Percentiles rank a stretch among this genome's conserved stretches.
These are phyloP conservation scores for Drosophila quasianomalipes DNA, from an alignment of 2,888 invertebrate genomes.

Conservation along the genomic window DNA sequence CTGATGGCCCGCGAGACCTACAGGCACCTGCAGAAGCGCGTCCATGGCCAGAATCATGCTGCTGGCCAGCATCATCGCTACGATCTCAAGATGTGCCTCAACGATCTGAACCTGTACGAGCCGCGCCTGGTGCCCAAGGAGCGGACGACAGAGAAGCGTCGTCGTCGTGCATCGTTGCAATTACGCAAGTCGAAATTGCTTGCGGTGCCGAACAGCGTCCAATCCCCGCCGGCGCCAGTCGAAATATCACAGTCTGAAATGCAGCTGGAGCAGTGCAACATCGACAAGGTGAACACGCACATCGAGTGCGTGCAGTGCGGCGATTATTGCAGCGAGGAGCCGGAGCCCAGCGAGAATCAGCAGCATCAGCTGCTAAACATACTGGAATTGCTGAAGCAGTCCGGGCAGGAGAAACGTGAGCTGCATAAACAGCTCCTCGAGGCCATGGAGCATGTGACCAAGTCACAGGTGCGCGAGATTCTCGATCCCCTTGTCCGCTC, in stretches of 20 bases:
- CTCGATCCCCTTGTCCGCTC: constrained; percentile 75
- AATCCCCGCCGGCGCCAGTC: background rate
- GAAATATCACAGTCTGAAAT: background rate
- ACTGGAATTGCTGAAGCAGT: constrained; percentile 35
- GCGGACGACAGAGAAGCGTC: constrained; percentile 24
- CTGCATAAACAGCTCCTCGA: constrained; percentile 69
- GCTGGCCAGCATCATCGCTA: constrained; percentile 63
- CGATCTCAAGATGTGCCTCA: constrained; percentile 82
- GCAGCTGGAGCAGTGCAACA: constrained; percentile 28
- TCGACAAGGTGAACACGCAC: constrained; percentile 51
- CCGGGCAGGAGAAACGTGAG: constrained; percentile 21
- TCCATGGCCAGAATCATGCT: background rate
- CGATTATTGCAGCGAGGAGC: constrained; percentile 25
- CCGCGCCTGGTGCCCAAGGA: constrained; percentile 77
- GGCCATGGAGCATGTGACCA: constrained; percentile 77
- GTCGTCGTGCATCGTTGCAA: constrained; percentile 1
- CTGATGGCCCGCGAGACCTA: constrained; percentile 58
- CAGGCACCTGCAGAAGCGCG: constrained; percentile 35
- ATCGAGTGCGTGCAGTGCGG: constrained; percentile 52
- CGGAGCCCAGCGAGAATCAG: constrained; percentile 4
- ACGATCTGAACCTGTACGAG: constrained; percentile 81
- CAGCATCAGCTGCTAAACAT: constrained; percentile 23
- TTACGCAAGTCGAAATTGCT: constrained; percentile 16
- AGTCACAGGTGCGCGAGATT: constrained; percentile 71
- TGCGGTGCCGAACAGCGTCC: background rate